Percentiles rank a stretch among this genome's conserved stretches.
Conservation (phyloP, 2,797 vertebrate species). For the Naso thynnoides region DNA sequence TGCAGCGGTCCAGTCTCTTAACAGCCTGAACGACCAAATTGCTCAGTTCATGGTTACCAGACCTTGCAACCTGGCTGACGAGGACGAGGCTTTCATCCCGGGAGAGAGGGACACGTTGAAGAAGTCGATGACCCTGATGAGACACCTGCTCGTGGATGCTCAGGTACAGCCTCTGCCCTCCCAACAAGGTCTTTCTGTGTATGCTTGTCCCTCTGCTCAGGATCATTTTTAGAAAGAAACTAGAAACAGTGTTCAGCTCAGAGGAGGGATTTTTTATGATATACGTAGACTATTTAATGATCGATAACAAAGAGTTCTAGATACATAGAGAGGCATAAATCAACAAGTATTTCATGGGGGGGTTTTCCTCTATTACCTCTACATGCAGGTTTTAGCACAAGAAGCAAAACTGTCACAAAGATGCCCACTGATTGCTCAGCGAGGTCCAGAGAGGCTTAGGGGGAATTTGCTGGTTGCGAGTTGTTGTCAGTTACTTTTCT, state of each 20-base stretch:
- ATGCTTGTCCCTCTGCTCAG: neutral
- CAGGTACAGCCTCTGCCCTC: constrained; percentile 86
- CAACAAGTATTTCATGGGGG: neutral
- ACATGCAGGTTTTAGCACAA: neutral
- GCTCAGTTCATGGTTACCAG: constrained; percentile 93
- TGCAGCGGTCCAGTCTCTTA: constrained; percentile 92
- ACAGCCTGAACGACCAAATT: constrained; percentile 95
- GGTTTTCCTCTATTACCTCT: neutral
- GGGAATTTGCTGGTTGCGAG: neutral
- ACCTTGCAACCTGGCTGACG: constrained; percentile 87
- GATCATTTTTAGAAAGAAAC: neutral
- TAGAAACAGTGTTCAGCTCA: neutral
- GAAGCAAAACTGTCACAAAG: neutral
- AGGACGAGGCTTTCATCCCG: constrained; percentile 88
- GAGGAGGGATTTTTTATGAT: neutral
- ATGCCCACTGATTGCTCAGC: neutral
- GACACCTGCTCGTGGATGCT: constrained; percentile 94
- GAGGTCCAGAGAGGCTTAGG: neutral
- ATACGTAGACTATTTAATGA: neutral
- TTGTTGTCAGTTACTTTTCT: neutral
- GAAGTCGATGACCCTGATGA: constrained; percentile 94
- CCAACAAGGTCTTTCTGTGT: neutral
- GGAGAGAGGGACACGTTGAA: constrained; percentile 90
- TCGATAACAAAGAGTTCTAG: neutral
- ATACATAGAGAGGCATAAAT: neutral